Evolutionary conservation across 2,113 vertebrate species (phyloP), one percentile per base, ranked within the genome.

Genomic region (Pardalotus punctatus): DNA sequence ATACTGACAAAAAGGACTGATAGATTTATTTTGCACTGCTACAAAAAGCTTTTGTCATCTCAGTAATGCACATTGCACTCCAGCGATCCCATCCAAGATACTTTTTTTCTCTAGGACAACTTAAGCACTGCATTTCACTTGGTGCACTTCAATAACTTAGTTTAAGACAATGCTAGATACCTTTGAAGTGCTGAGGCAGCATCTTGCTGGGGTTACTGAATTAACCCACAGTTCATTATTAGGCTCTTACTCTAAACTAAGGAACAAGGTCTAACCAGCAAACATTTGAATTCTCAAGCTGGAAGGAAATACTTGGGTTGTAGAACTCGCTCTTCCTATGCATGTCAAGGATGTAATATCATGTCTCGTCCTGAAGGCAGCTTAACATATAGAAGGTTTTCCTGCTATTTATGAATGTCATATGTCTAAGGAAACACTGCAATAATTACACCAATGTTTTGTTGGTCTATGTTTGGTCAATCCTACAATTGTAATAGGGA

Each of bases 211-310:
- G 21, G 38, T 84, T 47, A 81, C 42, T 40, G 45, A 79, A 56
- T 56, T 70, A 81, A 58, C 9, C 16, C 33, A 70, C 4, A 22
- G 3, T 58, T 72, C 24, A 43, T 42, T 58, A 48, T 36, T 57
- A 56, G 8, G 4, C 28, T 88, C n/a, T 61, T 18, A 43, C 14
- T 78, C 60, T 47, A 51, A 86, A 71, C 40, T 31, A 35, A 31
- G 15, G 47, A 65, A 35, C 69, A 91, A 92, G 17, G 23, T 76
- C 78, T 54, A 94, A 57, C n/a, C 47, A 91, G 51, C 3, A 91
- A 91, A 81, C 12, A 66, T 1, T 31, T 53, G 8, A 36, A 36
- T 31, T n/a, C 50, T 69, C 72, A 48, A 80, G 23, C 19, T 48
- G 35, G 10, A 70, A 81, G 6, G 22, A 45, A 5, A 36, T n/a